Conservation (phyloP, 2,888 invertebrate genomes). For the Brachypterus glaber region DNA sequence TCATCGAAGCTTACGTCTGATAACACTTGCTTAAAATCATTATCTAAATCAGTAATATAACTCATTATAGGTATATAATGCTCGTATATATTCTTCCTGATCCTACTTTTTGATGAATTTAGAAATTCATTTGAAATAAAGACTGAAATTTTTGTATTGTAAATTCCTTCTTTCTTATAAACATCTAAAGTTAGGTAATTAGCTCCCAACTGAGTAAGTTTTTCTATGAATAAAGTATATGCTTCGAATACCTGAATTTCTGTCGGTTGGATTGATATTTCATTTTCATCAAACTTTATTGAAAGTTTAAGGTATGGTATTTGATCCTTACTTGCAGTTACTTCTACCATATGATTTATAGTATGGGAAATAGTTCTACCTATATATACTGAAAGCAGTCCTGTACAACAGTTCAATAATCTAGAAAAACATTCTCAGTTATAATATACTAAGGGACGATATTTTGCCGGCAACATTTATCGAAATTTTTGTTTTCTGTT, state of each 20-base stretch:
- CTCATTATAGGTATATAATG: constrained; percentile 49
- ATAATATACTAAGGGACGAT: no score
- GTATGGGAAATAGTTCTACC: constrained; percentile 58
- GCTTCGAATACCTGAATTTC: constrained; percentile 46
- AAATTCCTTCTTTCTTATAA: constrained; percentile 22
- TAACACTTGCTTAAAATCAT: constrained; percentile 50
- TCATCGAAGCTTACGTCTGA: no score
- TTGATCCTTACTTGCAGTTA: constrained; percentile 44
- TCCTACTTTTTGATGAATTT: constrained; percentile 43
- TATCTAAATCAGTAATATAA: constrained; percentile 47
- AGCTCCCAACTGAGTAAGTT: constrained; percentile 19
- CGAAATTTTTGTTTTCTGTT: no score
- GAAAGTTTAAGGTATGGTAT: constrained; percentile 54
- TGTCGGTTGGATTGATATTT: constrained; percentile 48
- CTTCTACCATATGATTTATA: constrained; percentile 51
- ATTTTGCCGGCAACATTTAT: no score
- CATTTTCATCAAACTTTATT: constrained; percentile 24
- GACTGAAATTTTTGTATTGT: constrained; percentile 25
- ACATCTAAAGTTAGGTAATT: constrained; percentile 29
- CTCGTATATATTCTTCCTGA: constrained; percentile 44
- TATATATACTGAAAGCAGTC: constrained; percentile 51
- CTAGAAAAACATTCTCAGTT: constrained; percentile 5
- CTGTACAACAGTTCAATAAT: constrained; percentile 28
- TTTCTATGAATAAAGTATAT: constrained; percentile 49
- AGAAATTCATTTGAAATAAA: constrained; percentile 31